phyloP scores from a whole-genome alignment of 2,113 vertebrate species.

The Chaetops frenatus region DNA sequence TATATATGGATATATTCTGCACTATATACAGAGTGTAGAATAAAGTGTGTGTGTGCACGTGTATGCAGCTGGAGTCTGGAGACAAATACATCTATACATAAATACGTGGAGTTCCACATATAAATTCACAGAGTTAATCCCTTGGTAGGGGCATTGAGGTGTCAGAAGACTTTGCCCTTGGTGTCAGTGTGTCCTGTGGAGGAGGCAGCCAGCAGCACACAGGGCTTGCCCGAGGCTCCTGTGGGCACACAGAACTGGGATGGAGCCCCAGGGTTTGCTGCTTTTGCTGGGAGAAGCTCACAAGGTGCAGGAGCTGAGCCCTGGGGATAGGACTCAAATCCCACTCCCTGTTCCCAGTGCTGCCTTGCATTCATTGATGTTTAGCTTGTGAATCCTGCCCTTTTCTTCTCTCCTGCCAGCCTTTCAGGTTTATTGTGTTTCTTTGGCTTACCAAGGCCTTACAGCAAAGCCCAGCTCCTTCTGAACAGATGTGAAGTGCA shows the following conservation, averaged over 20 bases:
- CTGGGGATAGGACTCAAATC: fast-evolving
- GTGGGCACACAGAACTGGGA: background rate
- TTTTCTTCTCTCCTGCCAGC: background rate
- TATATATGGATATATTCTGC: background rate
- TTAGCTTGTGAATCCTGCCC: background rate
- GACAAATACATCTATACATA: background rate
- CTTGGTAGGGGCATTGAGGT: background rate
- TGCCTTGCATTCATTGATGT: background rate
- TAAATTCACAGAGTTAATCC: background rate
- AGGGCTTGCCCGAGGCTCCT: background rate
- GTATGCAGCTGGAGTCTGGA: background rate
- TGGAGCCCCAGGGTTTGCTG: background rate
- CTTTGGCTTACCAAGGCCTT: background rate
- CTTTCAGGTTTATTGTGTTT: background rate
- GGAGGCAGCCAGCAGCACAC: background rate
- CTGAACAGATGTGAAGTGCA: background rate
- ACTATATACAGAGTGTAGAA: background rate
- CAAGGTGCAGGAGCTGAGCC: background rate
- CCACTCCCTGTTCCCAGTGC: background rate
- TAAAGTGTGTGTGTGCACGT: fast-evolving
- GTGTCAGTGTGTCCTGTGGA: background rate
- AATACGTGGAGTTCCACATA: background rate
- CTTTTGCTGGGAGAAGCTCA: background rate
- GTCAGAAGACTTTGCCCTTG: background rate
- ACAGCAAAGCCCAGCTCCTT: background rate